Percentiles rank a stretch among this genome's conserved stretches.
Conservation (phyloP, 2,113 vertebrate genomes). For the Euleptes europaea region DNA sequence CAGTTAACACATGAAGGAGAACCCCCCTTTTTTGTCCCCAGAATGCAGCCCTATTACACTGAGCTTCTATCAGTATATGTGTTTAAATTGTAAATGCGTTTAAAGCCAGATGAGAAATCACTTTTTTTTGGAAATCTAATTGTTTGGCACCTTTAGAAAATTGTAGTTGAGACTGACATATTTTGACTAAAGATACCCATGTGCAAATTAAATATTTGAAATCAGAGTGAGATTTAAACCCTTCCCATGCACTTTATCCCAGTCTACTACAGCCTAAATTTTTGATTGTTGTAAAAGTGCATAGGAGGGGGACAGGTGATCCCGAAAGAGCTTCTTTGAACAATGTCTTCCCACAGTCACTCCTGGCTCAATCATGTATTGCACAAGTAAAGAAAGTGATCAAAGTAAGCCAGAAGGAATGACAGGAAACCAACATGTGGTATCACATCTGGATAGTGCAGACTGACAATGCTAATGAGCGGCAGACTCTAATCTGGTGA, state of each 20-base stretch:
- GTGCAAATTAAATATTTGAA: neutral
- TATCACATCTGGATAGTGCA: neutral
- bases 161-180: neutral
- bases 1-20: neutral
- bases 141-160: neutral
- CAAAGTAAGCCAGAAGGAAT: neutral
- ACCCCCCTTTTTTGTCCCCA: neutral
- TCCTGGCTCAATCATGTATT: no score
- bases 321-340: neutral
- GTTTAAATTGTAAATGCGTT: neutral
- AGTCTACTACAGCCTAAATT: neutral
- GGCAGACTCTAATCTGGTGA: no score
- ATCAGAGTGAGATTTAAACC: neutral
- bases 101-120: neutral
- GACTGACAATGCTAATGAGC: no score
- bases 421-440: neutral
- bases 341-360: neutral
- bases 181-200: neutral
- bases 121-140: neutral
- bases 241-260: neutral
- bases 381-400: neutral
- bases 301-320: neutral
- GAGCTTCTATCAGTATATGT: neutral
- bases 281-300: neutral
- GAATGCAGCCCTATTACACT: neutral